These are phyloP conservation scores for Lissonota sp. DNA, from an alignment of 2,888 invertebrate species.

Conservation along the genomic window DNA sequence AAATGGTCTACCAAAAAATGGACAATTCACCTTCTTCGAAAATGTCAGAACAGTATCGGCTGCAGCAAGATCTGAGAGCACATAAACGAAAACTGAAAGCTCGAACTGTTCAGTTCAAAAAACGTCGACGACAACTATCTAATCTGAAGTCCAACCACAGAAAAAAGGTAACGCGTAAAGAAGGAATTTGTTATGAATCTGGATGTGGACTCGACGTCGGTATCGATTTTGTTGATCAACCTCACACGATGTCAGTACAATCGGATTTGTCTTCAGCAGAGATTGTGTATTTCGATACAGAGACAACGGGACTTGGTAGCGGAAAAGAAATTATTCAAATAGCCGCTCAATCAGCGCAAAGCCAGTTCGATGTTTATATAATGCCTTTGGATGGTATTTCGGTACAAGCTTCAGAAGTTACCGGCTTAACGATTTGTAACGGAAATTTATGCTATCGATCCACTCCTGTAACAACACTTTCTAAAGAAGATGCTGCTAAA, in stretches of 20 bases:
- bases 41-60: conserved; percentile 18
- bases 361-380: neutral
- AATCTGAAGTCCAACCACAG: conserved; percentile 25
- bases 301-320: conserved; percentile 13
- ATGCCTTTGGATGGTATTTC: conserved; percentile 15
- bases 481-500: conserved; percentile 14
- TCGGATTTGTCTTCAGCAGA: conserved; percentile 7
- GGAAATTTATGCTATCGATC: conserved; percentile 23
- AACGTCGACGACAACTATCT: conserved; percentile 50
- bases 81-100: neutral
- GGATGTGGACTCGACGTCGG: conserved; percentile 51
- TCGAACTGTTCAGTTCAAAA: conserved; percentile 44
- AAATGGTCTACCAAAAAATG: conserved; percentile 32
- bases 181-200: conserved; percentile 53
- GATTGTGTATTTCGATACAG: conserved; percentile 42
- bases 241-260: neutral
- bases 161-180: conserved; percentile 25
- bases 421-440: conserved; percentile 19
- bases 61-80: conserved; percentile 40
- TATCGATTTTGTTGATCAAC: conserved; percentile 52
- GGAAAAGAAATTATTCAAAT: too few relatives aligned
- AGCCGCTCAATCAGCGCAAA: too few relatives aligned
- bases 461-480: conserved; percentile 20
- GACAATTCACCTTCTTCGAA: conserved; percentile 45
- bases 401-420: conserved; percentile 31